These are phyloP conservation scores for Danio aesculapii DNA, from an alignment of 2,797 vertebrate species.

Conservation along the genomic window DNA sequence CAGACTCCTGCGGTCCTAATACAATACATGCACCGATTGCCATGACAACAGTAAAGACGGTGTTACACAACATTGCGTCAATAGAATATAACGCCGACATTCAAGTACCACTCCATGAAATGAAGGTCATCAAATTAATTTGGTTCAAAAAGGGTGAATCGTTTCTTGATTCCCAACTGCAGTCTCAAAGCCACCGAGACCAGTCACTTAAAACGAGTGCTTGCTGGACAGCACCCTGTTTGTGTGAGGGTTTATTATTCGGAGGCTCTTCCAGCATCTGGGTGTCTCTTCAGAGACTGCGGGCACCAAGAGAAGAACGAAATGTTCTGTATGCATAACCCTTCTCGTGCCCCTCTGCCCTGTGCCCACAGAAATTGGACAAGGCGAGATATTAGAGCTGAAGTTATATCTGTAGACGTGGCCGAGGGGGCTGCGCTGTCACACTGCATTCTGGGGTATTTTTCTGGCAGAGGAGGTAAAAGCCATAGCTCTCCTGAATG, in stretches of 20 bases:
- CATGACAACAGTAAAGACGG: neutral
- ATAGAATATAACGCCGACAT: neutral
- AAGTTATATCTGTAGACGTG: conserved; percentile 51
- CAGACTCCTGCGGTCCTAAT: no score
- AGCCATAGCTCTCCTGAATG: conserved; percentile 54
- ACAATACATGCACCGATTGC: neutral
- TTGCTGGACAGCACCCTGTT: conserved; percentile 24
- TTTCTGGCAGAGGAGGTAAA: conserved; percentile 44
- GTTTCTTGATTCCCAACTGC: neutral
- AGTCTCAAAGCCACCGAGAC: neutral
- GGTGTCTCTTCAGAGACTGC: conserved; percentile 1
- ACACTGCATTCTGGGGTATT: conserved; percentile 54
- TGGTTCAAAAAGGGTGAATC: neutral
- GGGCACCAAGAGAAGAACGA: conserved; percentile 1
- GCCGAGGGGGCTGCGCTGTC: conserved; percentile 48
- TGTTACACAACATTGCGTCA: neutral
- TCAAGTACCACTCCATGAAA: conserved; percentile 12
- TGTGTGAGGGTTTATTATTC: conserved; percentile 30
- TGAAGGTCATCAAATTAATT: neutral
- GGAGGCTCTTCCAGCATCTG: neutral
- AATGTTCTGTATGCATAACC: conserved; percentile 57
- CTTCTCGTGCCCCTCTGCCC: conserved; percentile 39
- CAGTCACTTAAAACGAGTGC: conserved; percentile 37
- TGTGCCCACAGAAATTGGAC: conserved; percentile 43
- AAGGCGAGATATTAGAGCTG: conserved; percentile 55